A percentile compares a stretch with the other conserved stretches of the same genome.
phyloP scores from a whole-genome alignment of 2,888 invertebrate species.

The Itoplectis maculator region DNA sequence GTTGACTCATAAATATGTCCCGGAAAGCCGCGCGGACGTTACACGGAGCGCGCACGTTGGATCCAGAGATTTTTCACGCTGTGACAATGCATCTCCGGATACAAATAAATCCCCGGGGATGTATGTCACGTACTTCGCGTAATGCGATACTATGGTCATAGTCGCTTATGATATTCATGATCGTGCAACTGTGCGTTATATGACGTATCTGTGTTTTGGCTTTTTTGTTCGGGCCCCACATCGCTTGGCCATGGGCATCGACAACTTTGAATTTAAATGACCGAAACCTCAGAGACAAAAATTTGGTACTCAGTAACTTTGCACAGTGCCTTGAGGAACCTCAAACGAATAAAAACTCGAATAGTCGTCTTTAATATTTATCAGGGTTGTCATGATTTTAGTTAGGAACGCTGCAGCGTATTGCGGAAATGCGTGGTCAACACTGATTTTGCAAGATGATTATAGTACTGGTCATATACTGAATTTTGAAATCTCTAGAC shows the following conservation, averaged over 20 bases:
- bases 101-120: constrained; percentile 37
- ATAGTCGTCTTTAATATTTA: no score
- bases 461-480: constrained; percentile 20
- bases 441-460: constrained; percentile 21
- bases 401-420: background rate
- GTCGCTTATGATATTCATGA: background rate
- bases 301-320: no score
- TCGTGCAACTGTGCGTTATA: background rate
- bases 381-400: no score
- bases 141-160: constrained; percentile 1
- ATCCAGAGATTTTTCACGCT: constrained; percentile 34
- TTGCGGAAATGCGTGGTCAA: background rate
- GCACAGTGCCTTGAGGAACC: no score
- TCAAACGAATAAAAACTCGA: no score
- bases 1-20: constrained; percentile 57
- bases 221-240: background rate
- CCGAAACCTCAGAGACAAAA: no score
- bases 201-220: background rate
- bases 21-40: constrained; percentile 5
- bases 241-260: no score
- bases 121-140: constrained; percentile 33
- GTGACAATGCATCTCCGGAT: constrained; percentile 45
- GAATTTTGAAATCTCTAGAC: constrained; percentile 8
- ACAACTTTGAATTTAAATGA: no score
- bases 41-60: background rate